Conservation (phyloP, 2,113 vertebrate genomes). For the Ceuthmochares aereus region DNA sequence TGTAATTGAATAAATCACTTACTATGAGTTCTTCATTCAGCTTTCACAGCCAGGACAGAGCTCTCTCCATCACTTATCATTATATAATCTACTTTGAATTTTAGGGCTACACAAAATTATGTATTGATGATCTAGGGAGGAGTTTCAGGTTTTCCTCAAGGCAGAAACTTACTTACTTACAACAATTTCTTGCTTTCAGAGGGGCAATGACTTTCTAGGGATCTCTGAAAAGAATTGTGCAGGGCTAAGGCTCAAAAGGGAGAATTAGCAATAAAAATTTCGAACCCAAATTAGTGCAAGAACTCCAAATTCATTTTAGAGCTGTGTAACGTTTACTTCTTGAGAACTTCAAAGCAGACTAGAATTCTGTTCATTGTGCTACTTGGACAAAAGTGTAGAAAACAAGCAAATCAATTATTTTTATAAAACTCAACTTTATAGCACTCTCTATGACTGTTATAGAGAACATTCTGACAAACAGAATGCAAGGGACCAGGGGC, state of each 20-base stretch:
- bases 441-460: neutral
- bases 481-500: conserved; percentile 51
- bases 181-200: neutral
- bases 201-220: neutral
- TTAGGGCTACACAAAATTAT: neutral
- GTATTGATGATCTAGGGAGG: neutral
- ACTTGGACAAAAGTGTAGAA: neutral
- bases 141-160: neutral
- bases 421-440: conserved; percentile 34
- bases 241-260: neutral
- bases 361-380: neutral
- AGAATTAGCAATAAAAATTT: neutral
- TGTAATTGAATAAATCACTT: neutral
- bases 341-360: neutral
- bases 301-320: neutral
- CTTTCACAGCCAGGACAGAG: neutral
- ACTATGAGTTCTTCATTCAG: neutral
- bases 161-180: neutral
- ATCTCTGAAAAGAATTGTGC: neutral
- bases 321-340: neutral
- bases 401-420: conserved; percentile 8
- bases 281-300: neutral
- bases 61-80: neutral
- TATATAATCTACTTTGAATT: neutral
- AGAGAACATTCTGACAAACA: conserved; percentile 59